Conservation (phyloP, 2,888 invertebrate species). For the Platypus cylindrus region DNA sequence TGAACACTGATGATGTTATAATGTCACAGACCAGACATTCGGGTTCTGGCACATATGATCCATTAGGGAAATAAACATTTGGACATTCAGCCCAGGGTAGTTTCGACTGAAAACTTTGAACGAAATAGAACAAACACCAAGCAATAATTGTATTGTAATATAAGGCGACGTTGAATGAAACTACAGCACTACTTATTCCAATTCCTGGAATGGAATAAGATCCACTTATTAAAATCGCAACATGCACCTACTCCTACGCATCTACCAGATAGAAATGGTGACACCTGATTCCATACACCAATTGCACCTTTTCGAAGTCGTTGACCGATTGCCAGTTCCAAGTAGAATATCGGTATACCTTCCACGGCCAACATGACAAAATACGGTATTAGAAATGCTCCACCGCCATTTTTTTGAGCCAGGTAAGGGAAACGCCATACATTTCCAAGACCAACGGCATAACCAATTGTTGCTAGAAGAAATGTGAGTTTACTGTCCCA, state of each 20-base stretch:
- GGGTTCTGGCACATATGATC: conserved; percentile 64
- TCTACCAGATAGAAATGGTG: conserved; percentile 60
- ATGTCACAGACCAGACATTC: conserved; percentile 60
- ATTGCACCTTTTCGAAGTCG: conserved; percentile 85
- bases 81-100: conserved; percentile 90
- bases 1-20: no score
- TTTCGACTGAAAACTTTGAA: conserved; percentile 84
- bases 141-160: conserved; percentile 98
- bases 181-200: conserved; percentile 88
- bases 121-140: conserved; percentile 93
- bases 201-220: conserved; percentile 44
- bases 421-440: conserved; percentile 94
- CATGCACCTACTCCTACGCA: background rate
- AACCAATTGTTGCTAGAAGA: conserved; percentile 76
- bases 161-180: conserved; percentile 90
- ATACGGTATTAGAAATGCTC: conserved; percentile 94
- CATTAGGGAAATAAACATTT: conserved; percentile 65
- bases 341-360: conserved; percentile 91
- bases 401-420: conserved; percentile 90
- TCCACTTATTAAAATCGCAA: background rate
- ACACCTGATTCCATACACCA: conserved; percentile 90
- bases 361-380: conserved; percentile 90
- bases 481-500: conserved; percentile 92
- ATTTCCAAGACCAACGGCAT: conserved; percentile 88
- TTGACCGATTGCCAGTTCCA: conserved; percentile 92